These are phyloP conservation scores for Leucoptera coffeella DNA, from an alignment of 2,888 invertebrate genomes.

Conservation along the genomic window DNA sequence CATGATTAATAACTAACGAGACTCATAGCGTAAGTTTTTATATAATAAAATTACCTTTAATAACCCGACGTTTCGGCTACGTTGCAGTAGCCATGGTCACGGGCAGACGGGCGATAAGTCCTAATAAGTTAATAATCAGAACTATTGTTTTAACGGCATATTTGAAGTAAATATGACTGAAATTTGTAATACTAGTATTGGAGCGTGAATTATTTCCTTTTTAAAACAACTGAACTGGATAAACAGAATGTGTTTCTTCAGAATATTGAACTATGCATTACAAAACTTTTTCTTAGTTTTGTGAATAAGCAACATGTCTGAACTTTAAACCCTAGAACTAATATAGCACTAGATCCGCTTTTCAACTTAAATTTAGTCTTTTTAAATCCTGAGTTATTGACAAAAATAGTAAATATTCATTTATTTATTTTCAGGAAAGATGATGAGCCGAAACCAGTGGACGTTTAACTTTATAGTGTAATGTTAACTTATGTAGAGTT, in stretches of 20 bases:
- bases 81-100: too few relatives aligned
- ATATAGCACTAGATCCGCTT: background rate
- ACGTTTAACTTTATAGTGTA: too few relatives aligned
- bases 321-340: background rate
- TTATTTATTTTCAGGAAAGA: constrained; percentile 14
- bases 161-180: background rate
- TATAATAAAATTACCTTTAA: too few relatives aligned
- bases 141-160: background rate
- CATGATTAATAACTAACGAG: constrained; percentile 62
- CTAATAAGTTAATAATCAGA: constrained; percentile 39
- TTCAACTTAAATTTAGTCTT: background rate
- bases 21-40: constrained; percentile 65
- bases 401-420: background rate
- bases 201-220: background rate
- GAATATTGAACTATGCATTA: background rate
- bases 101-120: constrained; percentile 62
- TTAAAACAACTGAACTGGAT: constrained; percentile 3
- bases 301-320: background rate
- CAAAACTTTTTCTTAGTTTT: background rate
- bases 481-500: too few relatives aligned
- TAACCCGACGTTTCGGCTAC: too few relatives aligned
- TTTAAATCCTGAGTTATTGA: constrained; percentile 1
- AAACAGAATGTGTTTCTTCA: background rate
- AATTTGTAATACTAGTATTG: background rate
- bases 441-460: constrained; percentile 13